Evolutionary conservation across 1,140 invertebrate species (phyloP), one percentile per base, ranked within the genome.

Genomic region (Euwallacea similis): DNA sequence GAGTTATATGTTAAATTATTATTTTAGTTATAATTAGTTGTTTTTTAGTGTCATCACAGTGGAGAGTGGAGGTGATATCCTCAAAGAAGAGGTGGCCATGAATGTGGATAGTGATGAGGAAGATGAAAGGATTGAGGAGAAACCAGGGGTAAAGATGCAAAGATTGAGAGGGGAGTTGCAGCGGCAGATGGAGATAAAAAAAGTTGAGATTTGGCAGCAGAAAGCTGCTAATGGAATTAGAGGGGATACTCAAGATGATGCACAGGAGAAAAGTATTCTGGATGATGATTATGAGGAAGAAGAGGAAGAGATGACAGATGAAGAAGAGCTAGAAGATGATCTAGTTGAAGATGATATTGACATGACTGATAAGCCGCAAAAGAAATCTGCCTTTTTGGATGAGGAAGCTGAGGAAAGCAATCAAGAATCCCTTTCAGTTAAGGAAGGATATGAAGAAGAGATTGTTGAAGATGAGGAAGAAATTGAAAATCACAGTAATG

Each of bases 131-230:
- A 75, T 80, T 61, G 78, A 81, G 75, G 79, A 83, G 41, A 87
- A 86, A 78, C 89, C 90, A 47, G 89, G 90, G 1, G 84, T 83
- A 7, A 73, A 21, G 77, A 81, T 88, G 60, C 76, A 84, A 46
- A 85, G 85, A 72, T 80, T 92, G 46, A 88, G 86, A 78, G 85
- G 88, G 72, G 84, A 86, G 74, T 81, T 93, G 7, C 85, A 88
- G 76, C 80, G 85, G 13, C 81, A 88, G 82, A 91, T 92, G 75
- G 83, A 84, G 1, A 81, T 84, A 50, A 86, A 86, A 73, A 82
- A 88, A 58, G 83, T 84, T 21, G 81, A 88, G 66, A 85, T 90
- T 77, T 89, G 89, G 87, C 84, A 86, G 72, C 85, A 88, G 74
- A 86, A 86, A 72, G 66, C 83, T 42, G 79, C 82, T 67, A 80